These are phyloP conservation scores for Julus scandinavius DNA, from an alignment of 2,888 invertebrate genomes.

Conservation along the genomic window DNA sequence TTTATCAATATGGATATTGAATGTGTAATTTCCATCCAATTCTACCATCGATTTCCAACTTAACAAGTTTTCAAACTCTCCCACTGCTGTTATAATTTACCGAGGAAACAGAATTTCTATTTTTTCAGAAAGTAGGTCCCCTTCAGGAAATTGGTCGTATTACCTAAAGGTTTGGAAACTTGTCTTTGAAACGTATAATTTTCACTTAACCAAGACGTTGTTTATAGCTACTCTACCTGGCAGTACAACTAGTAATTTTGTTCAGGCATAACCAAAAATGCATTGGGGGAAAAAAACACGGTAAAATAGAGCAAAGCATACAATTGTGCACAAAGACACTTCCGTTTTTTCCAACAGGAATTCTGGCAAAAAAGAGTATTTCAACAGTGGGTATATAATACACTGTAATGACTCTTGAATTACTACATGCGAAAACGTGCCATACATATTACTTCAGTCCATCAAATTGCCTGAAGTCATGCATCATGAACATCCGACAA, in stretches of 20 bases:
- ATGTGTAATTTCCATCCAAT: not conserved
- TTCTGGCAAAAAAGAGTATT: slow-evolving; percentile 1
- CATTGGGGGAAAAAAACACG: not conserved
- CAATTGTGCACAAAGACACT: not conserved
- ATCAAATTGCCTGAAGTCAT: not conserved
- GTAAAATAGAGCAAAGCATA: not conserved
- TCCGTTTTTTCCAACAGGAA: not conserved
- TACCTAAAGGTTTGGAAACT: not conserved
- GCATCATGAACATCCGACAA: not conserved
- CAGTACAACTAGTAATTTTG: not conserved
- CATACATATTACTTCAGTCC: not conserved
- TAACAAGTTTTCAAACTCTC: too few relatives aligned
- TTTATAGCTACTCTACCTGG: slow-evolving; percentile 10
- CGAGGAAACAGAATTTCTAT: not conserved
- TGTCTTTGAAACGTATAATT: slow-evolving; percentile 25
- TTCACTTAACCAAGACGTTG: slow-evolving; percentile 7
- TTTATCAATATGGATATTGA: not conserved
- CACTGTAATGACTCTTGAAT: not conserved
- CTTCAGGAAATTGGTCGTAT: not conserved
- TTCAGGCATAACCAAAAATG: not conserved
- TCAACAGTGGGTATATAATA: not conserved
- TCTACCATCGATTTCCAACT: too few relatives aligned
- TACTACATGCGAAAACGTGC: not conserved
- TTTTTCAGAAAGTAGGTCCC: not conserved
- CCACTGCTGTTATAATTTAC: too few relatives aligned